phyloP scores from a whole-genome alignment of 2,113 vertebrate species.

The Coturnix japonica region DNA sequence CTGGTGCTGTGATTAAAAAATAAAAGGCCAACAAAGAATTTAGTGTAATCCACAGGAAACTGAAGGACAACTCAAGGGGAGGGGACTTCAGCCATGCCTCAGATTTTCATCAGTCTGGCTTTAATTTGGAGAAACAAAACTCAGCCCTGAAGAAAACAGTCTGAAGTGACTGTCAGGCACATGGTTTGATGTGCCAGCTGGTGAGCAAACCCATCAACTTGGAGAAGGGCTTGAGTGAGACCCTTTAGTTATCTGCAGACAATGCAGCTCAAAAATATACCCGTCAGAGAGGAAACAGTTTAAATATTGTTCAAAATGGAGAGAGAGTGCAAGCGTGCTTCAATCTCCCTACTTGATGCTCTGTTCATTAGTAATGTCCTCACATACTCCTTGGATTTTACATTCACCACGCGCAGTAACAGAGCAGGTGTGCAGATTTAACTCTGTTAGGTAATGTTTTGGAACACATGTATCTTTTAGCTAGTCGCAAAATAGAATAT shows the following conservation, averaged over 20 bases:
- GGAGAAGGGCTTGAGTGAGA: conserved; percentile 3
- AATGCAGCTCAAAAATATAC: neutral
- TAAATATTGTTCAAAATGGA: neutral
- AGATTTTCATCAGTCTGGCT: conserved; percentile 1
- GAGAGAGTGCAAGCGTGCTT: neutral
- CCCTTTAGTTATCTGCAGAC: conserved; percentile 1
- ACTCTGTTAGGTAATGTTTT: conserved; percentile 70
- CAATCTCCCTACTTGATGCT: conserved; percentile 27
- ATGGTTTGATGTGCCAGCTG: conserved; percentile 20
- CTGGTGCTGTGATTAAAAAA: neutral
- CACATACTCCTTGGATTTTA: conserved; percentile 60
- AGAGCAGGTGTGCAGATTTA: conserved; percentile 70
- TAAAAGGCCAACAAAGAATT: neutral
- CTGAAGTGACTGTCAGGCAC: conserved; percentile 16
- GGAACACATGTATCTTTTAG: conserved; percentile 61
- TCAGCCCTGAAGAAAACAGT: neutral
- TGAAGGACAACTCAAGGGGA: neutral
- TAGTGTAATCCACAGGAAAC: neutral
- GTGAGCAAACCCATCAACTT: conserved; percentile 18
- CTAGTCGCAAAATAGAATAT: conserved; percentile 41
- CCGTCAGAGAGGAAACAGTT: neutral
- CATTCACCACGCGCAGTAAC: conserved; percentile 49
- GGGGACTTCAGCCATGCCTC: neutral
- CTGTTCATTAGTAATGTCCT: conserved; percentile 63
- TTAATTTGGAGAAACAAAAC: conserved; percentile 18